These are phyloP conservation scores for Myrmecobius fasciatus DNA, from an alignment of 2,113 vertebrate genomes.

Conservation along the genomic window DNA sequence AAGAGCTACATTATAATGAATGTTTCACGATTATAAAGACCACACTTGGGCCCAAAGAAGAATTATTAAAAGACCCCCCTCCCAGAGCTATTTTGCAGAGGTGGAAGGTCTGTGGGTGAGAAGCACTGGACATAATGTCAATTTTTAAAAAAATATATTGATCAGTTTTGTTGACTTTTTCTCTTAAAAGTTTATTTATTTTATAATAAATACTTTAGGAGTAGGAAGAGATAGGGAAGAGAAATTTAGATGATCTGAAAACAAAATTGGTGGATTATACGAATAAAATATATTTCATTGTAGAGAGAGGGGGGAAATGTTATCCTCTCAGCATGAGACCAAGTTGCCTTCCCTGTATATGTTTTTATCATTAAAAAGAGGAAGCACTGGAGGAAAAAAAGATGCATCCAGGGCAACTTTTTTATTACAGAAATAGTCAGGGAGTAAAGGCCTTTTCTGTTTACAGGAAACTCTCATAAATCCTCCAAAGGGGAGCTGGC, in stretches of 20 bases:
- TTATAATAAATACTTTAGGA: background rate
- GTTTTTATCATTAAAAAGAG: constrained; percentile 80
- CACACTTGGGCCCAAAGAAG: background rate
- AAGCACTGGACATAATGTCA: background rate
- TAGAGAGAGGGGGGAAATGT: constrained; percentile 29
- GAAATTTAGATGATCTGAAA: background rate
- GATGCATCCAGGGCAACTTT: constrained; percentile 80
- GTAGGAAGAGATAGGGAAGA: background rate
- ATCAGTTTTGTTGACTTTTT: background rate
- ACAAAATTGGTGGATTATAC: background rate
- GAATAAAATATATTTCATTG: background rate
- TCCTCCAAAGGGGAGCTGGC: background rate
- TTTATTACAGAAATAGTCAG: constrained; percentile 64
- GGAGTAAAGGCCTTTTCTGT: constrained; percentile 34
- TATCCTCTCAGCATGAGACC: constrained; percentile 69
- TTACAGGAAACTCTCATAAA: constrained; percentile 14
- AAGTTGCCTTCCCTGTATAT: constrained; percentile 49
- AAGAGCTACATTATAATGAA: background rate
- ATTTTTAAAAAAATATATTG: background rate
- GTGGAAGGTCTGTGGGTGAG: background rate
- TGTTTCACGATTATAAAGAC: background rate
- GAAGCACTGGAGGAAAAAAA: constrained; percentile 76
- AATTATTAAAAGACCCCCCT: background rate
- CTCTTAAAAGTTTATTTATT: background rate
- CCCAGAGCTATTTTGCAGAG: background rate